phyloP scores from a whole-genome alignment of 2,888 invertebrate genomes.

The Elegia similella region DNA sequence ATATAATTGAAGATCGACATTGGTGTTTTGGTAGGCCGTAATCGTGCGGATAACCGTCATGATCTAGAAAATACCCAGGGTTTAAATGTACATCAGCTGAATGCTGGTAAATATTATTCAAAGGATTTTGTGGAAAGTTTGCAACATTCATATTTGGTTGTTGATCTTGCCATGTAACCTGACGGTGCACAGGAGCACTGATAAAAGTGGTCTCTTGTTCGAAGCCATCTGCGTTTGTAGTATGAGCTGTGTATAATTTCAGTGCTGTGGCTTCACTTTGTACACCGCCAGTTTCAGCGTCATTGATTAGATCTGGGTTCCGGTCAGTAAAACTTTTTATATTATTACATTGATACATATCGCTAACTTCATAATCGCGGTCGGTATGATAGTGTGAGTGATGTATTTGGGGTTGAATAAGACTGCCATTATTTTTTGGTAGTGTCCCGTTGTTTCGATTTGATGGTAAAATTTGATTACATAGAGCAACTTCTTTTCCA shows the following conservation, averaged over 20 bases:
- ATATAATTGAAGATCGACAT: conserved; percentile 68
- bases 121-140: conserved; percentile 76
- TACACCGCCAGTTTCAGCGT: conserved; percentile 84
- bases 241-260: conserved; percentile 72
- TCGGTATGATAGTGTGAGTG: conserved; percentile 78
- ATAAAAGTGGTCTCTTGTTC: conserved; percentile 72
- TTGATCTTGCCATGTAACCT: conserved; percentile 81
- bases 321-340: conserved; percentile 83
- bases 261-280: conserved; percentile 71
- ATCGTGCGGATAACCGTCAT: conserved; percentile 90
- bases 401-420: conserved; percentile 81
- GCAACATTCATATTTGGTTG: conserved; percentile 57
- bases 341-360: conserved; percentile 72
- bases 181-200: conserved; percentile 66
- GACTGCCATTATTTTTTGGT: conserved; percentile 80
- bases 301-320: conserved; percentile 91
- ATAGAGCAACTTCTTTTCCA: conserved; percentile 83
- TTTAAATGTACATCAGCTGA: conserved; percentile 88
- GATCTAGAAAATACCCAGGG: conserved; percentile 88
- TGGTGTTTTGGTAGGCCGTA: conserved; percentile 87
- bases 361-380: conserved; percentile 82
- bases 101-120: conserved; percentile 81
- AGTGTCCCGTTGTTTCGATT: conserved; percentile 72
- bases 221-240: conserved; percentile 56
- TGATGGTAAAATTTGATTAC: conserved; percentile 77